Percentiles rank a stretch among this genome's conserved stretches.
phyloP scores from a whole-genome alignment of 2,888 invertebrate species.

The Choreutis nemorana region DNA sequence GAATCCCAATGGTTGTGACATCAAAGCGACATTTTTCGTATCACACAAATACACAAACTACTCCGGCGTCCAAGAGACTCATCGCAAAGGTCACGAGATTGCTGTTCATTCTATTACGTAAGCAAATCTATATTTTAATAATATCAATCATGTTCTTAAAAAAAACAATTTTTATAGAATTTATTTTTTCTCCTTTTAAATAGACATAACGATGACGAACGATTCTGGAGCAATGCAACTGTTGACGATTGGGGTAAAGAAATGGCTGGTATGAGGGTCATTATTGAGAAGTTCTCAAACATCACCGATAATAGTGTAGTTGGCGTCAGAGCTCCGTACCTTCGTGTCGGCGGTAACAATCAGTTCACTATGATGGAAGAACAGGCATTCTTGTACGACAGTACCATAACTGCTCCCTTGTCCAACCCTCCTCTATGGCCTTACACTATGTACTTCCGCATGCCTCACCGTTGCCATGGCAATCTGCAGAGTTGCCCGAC shows the following conservation, averaged over 20 bases:
- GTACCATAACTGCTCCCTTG: slow-evolving; percentile 91
- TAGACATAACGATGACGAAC: slow-evolving; percentile 90
- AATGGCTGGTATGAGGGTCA: slow-evolving; percentile 93
- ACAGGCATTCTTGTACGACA: slow-evolving; percentile 94
- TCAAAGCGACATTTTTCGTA: slow-evolving; percentile 91
- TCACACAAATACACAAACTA: slow-evolving; percentile 95
- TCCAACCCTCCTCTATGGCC: slow-evolving; percentile 96
- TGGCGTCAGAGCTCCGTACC: slow-evolving; percentile 88
- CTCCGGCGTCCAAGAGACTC: slow-evolving; percentile 90
- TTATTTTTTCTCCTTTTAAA: slow-evolving; percentile 13
- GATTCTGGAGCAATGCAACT: slow-evolving; percentile 92
- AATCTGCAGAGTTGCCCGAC: slow-evolving; percentile 92
- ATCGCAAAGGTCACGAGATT: slow-evolving; percentile 92
- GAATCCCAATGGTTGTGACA: slow-evolving; percentile 93
- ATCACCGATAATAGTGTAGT: slow-evolving; percentile 91
- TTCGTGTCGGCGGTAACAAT: slow-evolving; percentile 93
- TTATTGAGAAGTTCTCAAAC: slow-evolving; percentile 89
- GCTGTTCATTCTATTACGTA: slow-evolving; percentile 94
- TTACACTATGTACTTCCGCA: slow-evolving; percentile 97
- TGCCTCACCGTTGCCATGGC: slow-evolving; percentile 94
- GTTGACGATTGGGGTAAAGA: slow-evolving; percentile 95
- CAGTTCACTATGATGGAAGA: slow-evolving; percentile 98
- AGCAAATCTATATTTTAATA: slow-evolving; percentile 52
- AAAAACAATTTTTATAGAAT: not conserved
- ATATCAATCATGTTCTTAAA: no score